Evolutionary conservation across 2,888 invertebrate species (phyloP), one percentile per base, ranked within the genome.

Genomic region (Drosophila barbarae): DNA sequence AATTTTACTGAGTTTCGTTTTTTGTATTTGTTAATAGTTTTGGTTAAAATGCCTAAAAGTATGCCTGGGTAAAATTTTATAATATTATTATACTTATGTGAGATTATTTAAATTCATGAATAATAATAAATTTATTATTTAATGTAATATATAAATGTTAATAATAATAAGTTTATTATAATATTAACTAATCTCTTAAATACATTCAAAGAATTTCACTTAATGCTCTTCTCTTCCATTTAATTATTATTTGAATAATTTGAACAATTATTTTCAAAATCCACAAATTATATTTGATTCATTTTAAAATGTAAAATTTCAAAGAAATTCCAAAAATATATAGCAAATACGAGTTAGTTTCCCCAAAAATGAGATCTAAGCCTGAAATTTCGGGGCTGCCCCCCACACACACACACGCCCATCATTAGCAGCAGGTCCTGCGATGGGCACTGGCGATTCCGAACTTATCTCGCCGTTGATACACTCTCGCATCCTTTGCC

Each of bases 401-500:
- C 39, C 6, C 6, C 12, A 2, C 18, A 4, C 39, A 6, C 18
- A 2, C 38, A 18, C 18, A 38, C 13, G n/a, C 32, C 32, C 30
- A 13, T 9, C n/a, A 51, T 51, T 39, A 39, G 44, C 28, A 13
- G 13, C 46, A 47, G 32, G 28, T 26, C 42, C 46, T 32, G 32
- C 32, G 32, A 32, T 47, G 46, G 12, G n/a, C 47, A 8, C 13
- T 26, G 9, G 7, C 26, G 30, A 39, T 63, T 21, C 15, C 23
- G 10, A 30, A 28, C 41, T 42, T 63, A 63, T 61, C 61, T 34
- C 51, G 30, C 23, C 41, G 44, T 30, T 59, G 41, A 61, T 61
- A 51, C 61, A 64, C 61, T 64, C 65, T 64, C 65, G 34, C 64
- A 26, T 41, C 18, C 63, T 38, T 34, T 15, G 28, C 30, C 21